Evolutionary conservation across 2,113 vertebrate species (phyloP), one percentile per base, ranked within the genome.

Genomic region (Rhinolophus sinicus): DNA sequence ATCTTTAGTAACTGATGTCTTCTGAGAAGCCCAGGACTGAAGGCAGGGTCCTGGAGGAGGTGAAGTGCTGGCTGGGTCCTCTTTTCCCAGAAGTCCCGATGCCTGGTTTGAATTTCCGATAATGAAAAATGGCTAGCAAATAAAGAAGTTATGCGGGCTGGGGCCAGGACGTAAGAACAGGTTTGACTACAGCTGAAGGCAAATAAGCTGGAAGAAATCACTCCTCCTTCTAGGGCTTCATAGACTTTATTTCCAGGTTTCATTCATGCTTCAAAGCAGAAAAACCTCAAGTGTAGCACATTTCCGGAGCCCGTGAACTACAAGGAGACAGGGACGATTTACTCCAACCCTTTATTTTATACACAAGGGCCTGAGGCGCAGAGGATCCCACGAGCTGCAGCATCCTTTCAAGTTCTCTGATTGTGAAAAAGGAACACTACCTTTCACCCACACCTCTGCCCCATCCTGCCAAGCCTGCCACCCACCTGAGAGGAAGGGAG

Each of bases 401-500:
- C 44, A 70, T 35, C 22, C 30, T 91, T 82, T 75, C 50, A 33
- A 84, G 35, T 16, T 56, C 33, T 76, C 82, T 80, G 35, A 15
- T 11, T 24, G 18, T 76, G n/a, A 82, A 77, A 84, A 90, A 35
- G 28, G 54, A 62, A 73, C 6, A 81, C 65, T n/a, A 65, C 88
- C 89, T 96, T 96, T 96, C 82, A 88, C 94, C 89, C 69, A 52
- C 50, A 54, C 89, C 8, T 84, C 47, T 40, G 50, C 64, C 70
- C 78, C 72, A 54, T 94, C 82, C 94, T 60, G 30, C 92, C 40
- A 13, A 4, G 77, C 18, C 47, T 56, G 56, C 67, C 83, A 83
- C 77, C 88, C 96, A 97, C 89, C 95, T 84, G 86, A 91, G 38
- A 97, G 97, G 97, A 97, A 98, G 96, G 93, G 95, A 96, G 93